phyloP scores from a whole-genome alignment of 2,888 invertebrate genomes.

The Thumatha senex region DNA sequence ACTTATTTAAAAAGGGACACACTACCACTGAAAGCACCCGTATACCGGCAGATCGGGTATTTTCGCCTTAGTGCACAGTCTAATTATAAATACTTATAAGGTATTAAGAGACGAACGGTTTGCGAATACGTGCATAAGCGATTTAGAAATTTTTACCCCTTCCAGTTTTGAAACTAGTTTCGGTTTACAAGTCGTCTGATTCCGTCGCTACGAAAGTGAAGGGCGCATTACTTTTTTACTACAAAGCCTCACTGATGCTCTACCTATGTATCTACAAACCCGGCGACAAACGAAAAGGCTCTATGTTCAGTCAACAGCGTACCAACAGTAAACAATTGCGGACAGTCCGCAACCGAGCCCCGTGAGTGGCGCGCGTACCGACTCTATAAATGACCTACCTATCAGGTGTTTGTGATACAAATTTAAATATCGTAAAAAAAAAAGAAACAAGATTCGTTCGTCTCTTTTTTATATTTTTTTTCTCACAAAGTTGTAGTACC shows the following conservation, averaged over 20 bases:
- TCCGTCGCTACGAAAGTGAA: too few species aligned
- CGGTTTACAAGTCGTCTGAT: too few species aligned
- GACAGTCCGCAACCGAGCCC: constrained; percentile 72
- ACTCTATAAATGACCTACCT: constrained; percentile 45
- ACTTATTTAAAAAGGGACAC: too few species aligned
- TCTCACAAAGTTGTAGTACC: constrained; percentile 44
- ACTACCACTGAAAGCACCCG: too few species aligned
- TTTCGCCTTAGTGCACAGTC: too few species aligned
- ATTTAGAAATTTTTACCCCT: too few species aligned
- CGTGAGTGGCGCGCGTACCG: constrained; percentile 56
- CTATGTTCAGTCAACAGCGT: constrained; percentile 59
- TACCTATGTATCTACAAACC: constrained; percentile 26
- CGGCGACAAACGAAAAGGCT: constrained; percentile 32
- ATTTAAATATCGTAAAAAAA: constrained; percentile 44
- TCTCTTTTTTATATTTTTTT: constrained; percentile 48
- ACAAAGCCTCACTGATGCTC: constrained; percentile 40
- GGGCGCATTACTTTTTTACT: too few species aligned
- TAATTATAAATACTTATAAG: too few species aligned
- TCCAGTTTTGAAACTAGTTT: too few species aligned
- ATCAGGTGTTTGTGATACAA: constrained; percentile 58
- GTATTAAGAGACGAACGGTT: too few species aligned
- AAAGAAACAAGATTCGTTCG: constrained; percentile 63
- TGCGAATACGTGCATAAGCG: too few species aligned
- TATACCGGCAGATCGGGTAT: too few species aligned
- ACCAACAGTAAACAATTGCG: constrained; percentile 75